A percentile compares a stretch with the other conserved stretches of the same genome.
Evolutionary conservation across 2,888 invertebrate genomes (phyloP).

Genomic region (Meta bourneti): DNA sequence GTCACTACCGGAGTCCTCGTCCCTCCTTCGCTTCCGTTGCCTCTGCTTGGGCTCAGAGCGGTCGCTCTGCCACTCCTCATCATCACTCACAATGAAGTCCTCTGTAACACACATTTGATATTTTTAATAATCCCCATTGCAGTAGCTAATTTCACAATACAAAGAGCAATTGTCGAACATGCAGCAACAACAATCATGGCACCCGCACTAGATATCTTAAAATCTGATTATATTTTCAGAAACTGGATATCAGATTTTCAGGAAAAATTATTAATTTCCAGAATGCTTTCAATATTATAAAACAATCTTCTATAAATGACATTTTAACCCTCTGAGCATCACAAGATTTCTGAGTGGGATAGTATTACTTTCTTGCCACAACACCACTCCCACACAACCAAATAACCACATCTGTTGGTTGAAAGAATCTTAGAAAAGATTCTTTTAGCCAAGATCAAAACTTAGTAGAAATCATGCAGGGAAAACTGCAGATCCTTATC

Average conservation of each 20-base stretch:
- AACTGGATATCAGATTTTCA: not conserved
- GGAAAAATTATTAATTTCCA: not conserved
- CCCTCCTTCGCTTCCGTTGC: slow-evolving; percentile 41
- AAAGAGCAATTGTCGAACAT: too few species aligned
- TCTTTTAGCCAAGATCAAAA: too few species aligned
- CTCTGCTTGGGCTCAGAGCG: slow-evolving; percentile 61
- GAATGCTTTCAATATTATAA: not conserved
- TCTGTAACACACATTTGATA: slow-evolving; percentile 48
- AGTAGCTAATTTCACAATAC: not conserved
- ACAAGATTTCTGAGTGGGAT: too few species aligned
- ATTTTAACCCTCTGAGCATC: not conserved
- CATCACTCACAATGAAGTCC: slow-evolving; percentile 78
- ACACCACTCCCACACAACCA: too few species aligned
- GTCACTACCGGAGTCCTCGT: slow-evolving; percentile 77
- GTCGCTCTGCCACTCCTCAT: slow-evolving; percentile 77
- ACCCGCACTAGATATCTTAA: too few species aligned
- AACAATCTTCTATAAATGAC: not conserved
- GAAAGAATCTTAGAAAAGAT: too few species aligned
- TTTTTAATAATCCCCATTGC: too few species aligned
- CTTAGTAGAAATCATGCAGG: too few species aligned
- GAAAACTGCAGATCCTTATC: too few species aligned
- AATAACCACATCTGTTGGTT: too few species aligned
- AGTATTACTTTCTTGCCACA: too few species aligned
- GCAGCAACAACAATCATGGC: too few species aligned
- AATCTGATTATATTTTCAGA: not conserved